Conservation (phyloP, 2,888 invertebrate genomes). For the Xanthorhoe spadicearia region DNA sequence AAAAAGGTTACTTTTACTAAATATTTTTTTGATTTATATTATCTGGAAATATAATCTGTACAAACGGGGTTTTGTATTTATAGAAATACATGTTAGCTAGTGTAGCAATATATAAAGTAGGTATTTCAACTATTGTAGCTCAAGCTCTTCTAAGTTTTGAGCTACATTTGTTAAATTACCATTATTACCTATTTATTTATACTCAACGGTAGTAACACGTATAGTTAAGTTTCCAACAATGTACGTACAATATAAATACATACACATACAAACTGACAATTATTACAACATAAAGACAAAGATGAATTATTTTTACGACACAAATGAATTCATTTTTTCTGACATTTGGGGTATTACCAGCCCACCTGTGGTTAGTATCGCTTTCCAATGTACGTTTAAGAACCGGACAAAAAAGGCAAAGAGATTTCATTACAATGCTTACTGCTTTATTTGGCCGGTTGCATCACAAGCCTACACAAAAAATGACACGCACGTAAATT, state of each 20-base stretch:
- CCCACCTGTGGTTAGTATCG: slow-evolving; percentile 50
- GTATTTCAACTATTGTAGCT: too few species aligned
- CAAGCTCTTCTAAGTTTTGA: too few species aligned
- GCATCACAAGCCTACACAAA: slow-evolving; percentile 47
- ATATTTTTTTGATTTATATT: too few species aligned
- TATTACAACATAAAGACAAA: slow-evolving; percentile 17
- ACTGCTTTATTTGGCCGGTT: slow-evolving; percentile 47
- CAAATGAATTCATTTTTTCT: slow-evolving; percentile 17
- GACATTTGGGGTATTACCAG: slow-evolving; percentile 31
- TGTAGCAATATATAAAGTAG: too few species aligned
- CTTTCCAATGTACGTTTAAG: slow-evolving; percentile 49
- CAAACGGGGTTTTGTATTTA: too few species aligned
- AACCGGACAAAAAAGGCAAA: slow-evolving; percentile 40
- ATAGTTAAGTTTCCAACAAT: slow-evolving; percentile 18
- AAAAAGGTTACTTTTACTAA: too few species aligned
- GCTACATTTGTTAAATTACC: too few species aligned
- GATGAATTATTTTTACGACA: slow-evolving; percentile 8
- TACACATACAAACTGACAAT: slow-evolving; percentile 8
- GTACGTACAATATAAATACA: too few species aligned
- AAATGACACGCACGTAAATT: slow-evolving; percentile 60
- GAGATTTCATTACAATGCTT: slow-evolving; percentile 38
- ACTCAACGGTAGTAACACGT: too few species aligned
- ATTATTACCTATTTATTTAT: too few species aligned
- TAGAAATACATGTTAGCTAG: too few species aligned
- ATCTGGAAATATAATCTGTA: too few species aligned